Percentiles rank a stretch among this genome's conserved stretches.
Evolutionary conservation across 2,888 invertebrate genomes (phyloP).

Genomic region (Pachydiplax longipennis): DNA sequence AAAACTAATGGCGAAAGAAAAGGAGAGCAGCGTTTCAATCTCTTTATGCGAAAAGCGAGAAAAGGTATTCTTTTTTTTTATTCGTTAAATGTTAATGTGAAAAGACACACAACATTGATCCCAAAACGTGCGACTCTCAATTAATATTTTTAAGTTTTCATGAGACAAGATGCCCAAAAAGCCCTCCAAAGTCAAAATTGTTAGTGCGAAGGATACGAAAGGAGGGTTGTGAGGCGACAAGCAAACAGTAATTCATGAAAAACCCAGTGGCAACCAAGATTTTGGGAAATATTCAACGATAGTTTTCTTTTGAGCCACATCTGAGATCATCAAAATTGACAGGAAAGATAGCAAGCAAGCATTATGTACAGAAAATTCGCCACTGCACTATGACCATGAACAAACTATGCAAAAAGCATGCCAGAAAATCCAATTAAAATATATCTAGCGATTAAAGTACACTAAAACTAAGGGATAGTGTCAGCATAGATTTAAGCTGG

Average conservation of each 20-base stretch:
- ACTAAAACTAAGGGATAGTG: not conserved
- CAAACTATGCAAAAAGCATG: conserved; percentile 26
- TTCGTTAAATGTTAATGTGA: conserved; percentile 10
- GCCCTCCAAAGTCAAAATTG: conserved; percentile 20
- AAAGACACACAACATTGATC: conserved; percentile 23
- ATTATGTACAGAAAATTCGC: conserved; percentile 21
- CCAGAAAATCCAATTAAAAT: not conserved
- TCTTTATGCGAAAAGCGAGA: conserved; percentile 22
- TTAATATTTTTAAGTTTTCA: not conserved
- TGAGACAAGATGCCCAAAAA: not conserved
- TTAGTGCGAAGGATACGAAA: conserved; percentile 31
- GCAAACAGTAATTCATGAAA: not conserved
- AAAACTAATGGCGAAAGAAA: conserved; percentile 44
- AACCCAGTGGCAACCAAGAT: not conserved
- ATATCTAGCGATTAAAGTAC: not conserved
- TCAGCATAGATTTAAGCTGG: not conserved
- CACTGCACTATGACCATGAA: conserved; percentile 16
- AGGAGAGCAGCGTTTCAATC: conserved; percentile 32
- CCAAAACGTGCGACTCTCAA: not conserved
- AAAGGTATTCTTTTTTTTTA: not conserved
- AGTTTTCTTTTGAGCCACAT: conserved; percentile 14
- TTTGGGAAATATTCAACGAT: not conserved
- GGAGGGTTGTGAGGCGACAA: conserved; percentile 9
- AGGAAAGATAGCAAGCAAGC: conserved; percentile 30
- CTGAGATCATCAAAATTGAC: not conserved